A percentile compares a stretch with the other conserved stretches of the same genome.
These are phyloP conservation scores for Mycteria americana DNA, from an alignment of 2,797 vertebrate species.

Conservation along the genomic window DNA sequence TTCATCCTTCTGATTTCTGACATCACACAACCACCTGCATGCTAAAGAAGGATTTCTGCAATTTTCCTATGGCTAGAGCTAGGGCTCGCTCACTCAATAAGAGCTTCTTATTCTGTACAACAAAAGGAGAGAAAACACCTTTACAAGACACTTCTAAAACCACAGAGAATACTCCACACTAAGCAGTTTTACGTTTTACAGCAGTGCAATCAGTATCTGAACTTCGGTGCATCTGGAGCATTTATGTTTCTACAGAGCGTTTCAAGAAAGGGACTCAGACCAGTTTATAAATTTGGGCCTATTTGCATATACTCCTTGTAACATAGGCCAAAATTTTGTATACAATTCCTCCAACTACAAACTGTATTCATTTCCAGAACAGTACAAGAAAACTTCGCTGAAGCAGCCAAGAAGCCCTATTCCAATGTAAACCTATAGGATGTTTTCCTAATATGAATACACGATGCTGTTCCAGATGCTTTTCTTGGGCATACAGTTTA, in stretches of 20 bases:
- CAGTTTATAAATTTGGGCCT: background rate
- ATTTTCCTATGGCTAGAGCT: background rate
- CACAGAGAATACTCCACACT: background rate
- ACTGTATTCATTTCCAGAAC: background rate
- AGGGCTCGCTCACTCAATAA: background rate
- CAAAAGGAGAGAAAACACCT: background rate
- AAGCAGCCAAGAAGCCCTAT: background rate
- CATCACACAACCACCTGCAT: background rate
- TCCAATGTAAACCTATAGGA: background rate
- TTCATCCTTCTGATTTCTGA: background rate
- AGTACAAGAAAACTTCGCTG: background rate
- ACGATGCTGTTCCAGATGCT: rapidly evolving
- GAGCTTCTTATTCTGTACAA: background rate
- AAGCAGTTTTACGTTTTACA: background rate
- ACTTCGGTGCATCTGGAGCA: background rate
- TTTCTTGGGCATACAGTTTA: background rate
- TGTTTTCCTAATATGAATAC: background rate
- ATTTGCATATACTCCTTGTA: background rate
- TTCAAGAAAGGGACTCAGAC: background rate
- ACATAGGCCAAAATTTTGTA: background rate
- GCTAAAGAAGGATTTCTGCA: background rate
- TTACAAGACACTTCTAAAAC: background rate
- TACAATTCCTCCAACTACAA: background rate
- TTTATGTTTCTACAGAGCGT: background rate
- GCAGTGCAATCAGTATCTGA: background rate